Evolutionary conservation across 2,888 invertebrate species (phyloP).

Genomic region (Agelastica alni): DNA sequence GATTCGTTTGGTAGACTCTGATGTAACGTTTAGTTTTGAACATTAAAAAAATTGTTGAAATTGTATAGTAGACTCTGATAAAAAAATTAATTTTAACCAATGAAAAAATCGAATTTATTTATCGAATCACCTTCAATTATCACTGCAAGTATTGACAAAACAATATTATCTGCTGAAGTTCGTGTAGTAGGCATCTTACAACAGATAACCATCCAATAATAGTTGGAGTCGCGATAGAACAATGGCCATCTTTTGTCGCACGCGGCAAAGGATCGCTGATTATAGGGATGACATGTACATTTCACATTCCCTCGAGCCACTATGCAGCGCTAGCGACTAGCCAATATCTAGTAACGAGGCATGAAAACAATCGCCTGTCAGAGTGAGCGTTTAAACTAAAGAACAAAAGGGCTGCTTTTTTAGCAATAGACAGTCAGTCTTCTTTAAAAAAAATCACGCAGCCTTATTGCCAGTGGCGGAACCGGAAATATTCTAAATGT

Average conservation of each 20-base stretch:
- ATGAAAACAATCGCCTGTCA: constrained; percentile 30
- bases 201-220: neutral
- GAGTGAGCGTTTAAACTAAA: constrained; percentile 25
- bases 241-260: constrained; percentile 16
- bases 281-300: constrained; percentile 18
- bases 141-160: neutral
- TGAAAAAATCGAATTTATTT: neutral
- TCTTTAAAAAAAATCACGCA: neutral
- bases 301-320: constrained; percentile 10
- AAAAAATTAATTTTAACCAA: too few relatives aligned
- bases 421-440: neutral
- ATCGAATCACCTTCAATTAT: neutral
- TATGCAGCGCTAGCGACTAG: constrained; percentile 13
- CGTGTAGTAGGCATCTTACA: neutral
- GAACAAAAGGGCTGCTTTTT: constrained; percentile 9
- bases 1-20: too few relatives aligned
- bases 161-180: neutral
- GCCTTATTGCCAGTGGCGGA: neutral
- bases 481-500: too few relatives aligned
- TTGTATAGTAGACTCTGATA: too few relatives aligned
- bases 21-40: too few relatives aligned
- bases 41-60: too few relatives aligned
- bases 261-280: constrained; percentile 14
- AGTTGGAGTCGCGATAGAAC: constrained; percentile 3
- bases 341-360: constrained; percentile 26